Conservation (phyloP, 1,140 invertebrate species). For the Pseudoatta argentina region DNA sequence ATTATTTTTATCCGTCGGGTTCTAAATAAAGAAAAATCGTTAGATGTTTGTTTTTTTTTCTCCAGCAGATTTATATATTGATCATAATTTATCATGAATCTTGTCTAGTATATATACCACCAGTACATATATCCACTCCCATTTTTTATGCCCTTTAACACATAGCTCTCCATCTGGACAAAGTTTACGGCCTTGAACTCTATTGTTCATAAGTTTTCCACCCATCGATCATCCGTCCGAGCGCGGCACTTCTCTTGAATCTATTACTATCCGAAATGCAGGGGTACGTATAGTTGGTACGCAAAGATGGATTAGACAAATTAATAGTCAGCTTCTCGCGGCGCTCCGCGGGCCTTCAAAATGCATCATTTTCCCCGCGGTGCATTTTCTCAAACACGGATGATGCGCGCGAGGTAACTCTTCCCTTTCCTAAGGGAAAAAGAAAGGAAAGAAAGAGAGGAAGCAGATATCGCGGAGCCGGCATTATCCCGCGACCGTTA, state of each 20-base stretch:
- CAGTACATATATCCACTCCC: neutral
- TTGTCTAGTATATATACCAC: slow-evolving; percentile 21
- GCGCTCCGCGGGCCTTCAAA: slow-evolving; percentile 17
- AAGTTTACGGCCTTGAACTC: slow-evolving; percentile 62
- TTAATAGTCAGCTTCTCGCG: slow-evolving; percentile 57
- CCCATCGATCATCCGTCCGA: slow-evolving; percentile 64
- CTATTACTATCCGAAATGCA: slow-evolving; percentile 48
- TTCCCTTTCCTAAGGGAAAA: neutral
- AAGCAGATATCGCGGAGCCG: neutral
- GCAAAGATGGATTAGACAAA: slow-evolving; percentile 68
- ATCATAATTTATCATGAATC: slow-evolving; percentile 55
- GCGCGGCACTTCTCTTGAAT: slow-evolving; percentile 36
- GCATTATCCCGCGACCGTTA: slow-evolving; percentile 22
- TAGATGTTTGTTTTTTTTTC: neutral
- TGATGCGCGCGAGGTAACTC: neutral
- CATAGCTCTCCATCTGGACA: neutral
- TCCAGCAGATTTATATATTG: slow-evolving; percentile 39
- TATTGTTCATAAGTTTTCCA: slow-evolving; percentile 60
- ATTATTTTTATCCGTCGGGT: slow-evolving; percentile 21
- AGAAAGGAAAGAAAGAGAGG: neutral
- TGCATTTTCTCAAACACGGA: neutral
- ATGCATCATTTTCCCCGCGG: slow-evolving; percentile 36
- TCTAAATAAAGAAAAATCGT: slow-evolving; percentile 48
- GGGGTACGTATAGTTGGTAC: slow-evolving; percentile 21
- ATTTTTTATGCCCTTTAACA: slow-evolving; percentile 43